Base-by-base conservation (phyloP, 2,113 vertebrate species). In the Takifugu bimaculatus region DNA sequence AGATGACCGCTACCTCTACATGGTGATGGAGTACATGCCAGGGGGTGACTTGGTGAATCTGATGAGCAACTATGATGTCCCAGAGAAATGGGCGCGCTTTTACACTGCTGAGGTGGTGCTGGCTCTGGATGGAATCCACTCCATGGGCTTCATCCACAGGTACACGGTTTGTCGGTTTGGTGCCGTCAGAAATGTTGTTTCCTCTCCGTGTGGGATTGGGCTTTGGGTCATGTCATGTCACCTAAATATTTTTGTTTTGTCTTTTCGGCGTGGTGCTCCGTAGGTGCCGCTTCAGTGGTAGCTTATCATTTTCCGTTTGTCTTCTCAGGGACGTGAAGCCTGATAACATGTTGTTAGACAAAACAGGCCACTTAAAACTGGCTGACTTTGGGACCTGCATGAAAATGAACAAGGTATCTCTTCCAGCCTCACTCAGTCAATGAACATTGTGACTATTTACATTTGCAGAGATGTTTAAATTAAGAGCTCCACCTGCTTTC, bases 21-120 rank as follows among this genome's bases (percentile, higher is more conserved):
- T 99, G 96, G 97, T 99, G 82, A 99, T 99, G 97, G 97, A 98
- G 66, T 99, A 99, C 78, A 99, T 99, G 97, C 97, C 96, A 15
- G 97, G 97, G 5, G 97, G 97, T 26, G 97, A 99, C 83, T 91
- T 99, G 76, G 97, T 99, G 45, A 99, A 99, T 82, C 85, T 99
- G 85, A 99, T 99, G 96, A 99, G 97, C 85, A 98, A 99, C 87
- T 99, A 98, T 0, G 97, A 99, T 43, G 95, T 99, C 58, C 97
- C 97, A 0, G 97, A 98, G 86, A 98, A 98, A 83, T 99, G 97
- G 97, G 97, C 97, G 32, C 93, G 97, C 52, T 99, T 99, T 89
- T 99, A 99, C 79, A 98, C 97, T 15, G 96, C 97, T 51, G 94
- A 99, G 91, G 97, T 98, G 79, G 97, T 99, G 67, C 93, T 97